Evolutionary conservation across 2,888 invertebrate species (phyloP).

Genomic region (Adineta ricciae): DNA sequence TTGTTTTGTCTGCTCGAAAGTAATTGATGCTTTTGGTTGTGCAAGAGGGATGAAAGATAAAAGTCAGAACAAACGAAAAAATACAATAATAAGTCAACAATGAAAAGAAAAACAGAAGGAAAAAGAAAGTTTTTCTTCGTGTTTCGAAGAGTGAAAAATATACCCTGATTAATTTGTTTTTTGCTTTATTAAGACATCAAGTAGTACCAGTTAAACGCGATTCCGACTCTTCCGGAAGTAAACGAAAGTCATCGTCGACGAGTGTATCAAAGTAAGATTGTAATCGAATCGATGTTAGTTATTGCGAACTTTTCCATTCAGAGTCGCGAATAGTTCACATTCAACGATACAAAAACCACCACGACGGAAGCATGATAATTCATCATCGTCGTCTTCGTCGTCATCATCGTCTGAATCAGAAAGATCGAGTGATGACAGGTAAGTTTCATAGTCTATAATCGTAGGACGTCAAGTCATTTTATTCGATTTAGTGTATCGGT

Average conservation of each 20-base stretch:
- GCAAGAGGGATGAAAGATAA: neutral
- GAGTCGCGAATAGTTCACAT: neutral
- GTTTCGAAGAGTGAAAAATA: no score
- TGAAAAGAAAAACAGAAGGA: neutral
- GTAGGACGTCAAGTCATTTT: no score
- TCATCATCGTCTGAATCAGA: neutral
- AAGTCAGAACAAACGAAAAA: neutral
- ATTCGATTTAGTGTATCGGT: neutral
- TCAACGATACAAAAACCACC: slow-evolving; percentile 7
- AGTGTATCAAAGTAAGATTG: neutral
- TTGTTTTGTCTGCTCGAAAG: neutral
- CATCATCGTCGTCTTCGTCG: neutral
- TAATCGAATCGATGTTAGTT: neutral
- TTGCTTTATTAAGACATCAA: neutral
- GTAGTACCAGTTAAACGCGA: slow-evolving; percentile 20
- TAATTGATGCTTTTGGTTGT: neutral
- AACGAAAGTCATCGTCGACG: neutral
- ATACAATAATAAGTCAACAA: neutral
- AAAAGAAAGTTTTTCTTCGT: no score
- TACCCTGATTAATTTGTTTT: no score
- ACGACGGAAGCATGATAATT: neutral
- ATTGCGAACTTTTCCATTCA: neutral
- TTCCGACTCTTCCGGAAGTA: slow-evolving; percentile 17
- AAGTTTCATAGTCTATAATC: neutral
- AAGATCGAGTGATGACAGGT: slow-evolving; percentile 16